Evolutionary conservation across 2,888 invertebrate genomes (phyloP).

Genomic region (Falcaria lacertinaria): DNA sequence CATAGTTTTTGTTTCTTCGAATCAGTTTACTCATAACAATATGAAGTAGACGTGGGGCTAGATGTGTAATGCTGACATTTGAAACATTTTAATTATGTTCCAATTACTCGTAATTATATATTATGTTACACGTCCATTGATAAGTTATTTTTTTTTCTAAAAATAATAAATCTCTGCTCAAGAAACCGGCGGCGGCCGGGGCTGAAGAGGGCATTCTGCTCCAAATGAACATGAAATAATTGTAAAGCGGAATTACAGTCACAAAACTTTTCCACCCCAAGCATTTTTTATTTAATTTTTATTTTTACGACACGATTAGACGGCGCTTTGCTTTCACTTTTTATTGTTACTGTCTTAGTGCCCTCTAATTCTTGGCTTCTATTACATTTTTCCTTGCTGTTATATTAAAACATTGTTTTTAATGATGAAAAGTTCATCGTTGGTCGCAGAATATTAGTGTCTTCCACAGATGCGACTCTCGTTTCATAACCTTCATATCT

Average conservation of each 20-base stretch:
- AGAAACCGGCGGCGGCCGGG: not conserved
- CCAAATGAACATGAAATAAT: conserved; percentile 35
- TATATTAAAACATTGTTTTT: conserved; percentile 72
- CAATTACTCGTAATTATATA: not conserved
- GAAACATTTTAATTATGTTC: not conserved
- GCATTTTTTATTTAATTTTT: conserved; percentile 78
- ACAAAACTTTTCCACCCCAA: conserved; percentile 72
- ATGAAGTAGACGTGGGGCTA: not conserved
- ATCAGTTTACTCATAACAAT: conserved; percentile 4
- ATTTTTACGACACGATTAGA: conserved; percentile 78
- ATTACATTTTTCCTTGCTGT: conserved; percentile 64
- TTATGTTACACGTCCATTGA: too few relatives aligned
- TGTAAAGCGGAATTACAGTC: conserved; percentile 64
- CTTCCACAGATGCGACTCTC: conserved; percentile 7
- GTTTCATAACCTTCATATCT: conserved; percentile 8
- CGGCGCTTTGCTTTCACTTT: conserved; percentile 77
- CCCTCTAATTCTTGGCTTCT: conserved; percentile 77
- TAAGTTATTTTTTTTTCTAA: too few relatives aligned
- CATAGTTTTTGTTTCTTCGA: conserved; percentile 10
- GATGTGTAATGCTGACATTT: not conserved
- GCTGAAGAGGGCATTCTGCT: not conserved
- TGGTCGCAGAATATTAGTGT: conserved; percentile 18
- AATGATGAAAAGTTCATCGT: conserved; percentile 48
- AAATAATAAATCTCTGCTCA: not conserved
- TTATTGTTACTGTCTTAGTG: conserved; percentile 76